Percentiles rank a stretch among this genome's conserved stretches.
Evolutionary conservation across 1,140 invertebrate genomes (phyloP).

Genomic region (Pseudomyrmex sp.): DNA sequence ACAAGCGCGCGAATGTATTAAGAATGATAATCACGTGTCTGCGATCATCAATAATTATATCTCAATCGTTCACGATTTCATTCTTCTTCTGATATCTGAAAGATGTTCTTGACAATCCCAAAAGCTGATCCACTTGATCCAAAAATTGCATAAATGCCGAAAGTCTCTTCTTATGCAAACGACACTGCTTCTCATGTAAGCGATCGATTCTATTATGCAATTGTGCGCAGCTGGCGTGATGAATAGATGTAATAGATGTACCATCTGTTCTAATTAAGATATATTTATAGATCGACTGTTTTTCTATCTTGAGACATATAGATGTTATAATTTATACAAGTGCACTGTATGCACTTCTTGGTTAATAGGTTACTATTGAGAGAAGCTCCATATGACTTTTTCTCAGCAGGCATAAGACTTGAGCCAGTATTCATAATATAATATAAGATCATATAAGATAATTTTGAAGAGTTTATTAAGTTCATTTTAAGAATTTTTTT

Average conservation of each 20-base stretch:
- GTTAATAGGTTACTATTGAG: constrained; percentile 31
- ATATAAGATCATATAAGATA: no score
- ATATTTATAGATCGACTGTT: constrained; percentile 31
- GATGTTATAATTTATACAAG: constrained; percentile 50
- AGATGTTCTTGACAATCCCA: neutral
- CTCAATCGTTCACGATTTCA: no score
- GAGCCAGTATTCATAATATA: neutral
- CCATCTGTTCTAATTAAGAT: constrained; percentile 19
- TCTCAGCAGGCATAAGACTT: neutral
- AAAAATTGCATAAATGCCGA: constrained; percentile 9
- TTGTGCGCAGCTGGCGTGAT: constrained; percentile 15
- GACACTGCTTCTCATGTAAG: neutral
- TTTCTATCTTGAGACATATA: constrained; percentile 7
- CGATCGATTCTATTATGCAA: constrained; percentile 23
- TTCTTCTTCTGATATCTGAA: neutral
- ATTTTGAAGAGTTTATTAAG: no score
- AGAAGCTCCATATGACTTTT: constrained; percentile 32
- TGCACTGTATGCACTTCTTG: neutral
- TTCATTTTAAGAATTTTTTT: neutral
- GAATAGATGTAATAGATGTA: neutral
- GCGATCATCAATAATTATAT: no score
- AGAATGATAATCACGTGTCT: no score
- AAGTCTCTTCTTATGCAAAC: neutral
- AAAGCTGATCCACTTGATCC: neutral
- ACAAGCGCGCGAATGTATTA: no score